phyloP scores from a whole-genome alignment of 2,888 invertebrate species.

The Sipunculus nudus region DNA sequence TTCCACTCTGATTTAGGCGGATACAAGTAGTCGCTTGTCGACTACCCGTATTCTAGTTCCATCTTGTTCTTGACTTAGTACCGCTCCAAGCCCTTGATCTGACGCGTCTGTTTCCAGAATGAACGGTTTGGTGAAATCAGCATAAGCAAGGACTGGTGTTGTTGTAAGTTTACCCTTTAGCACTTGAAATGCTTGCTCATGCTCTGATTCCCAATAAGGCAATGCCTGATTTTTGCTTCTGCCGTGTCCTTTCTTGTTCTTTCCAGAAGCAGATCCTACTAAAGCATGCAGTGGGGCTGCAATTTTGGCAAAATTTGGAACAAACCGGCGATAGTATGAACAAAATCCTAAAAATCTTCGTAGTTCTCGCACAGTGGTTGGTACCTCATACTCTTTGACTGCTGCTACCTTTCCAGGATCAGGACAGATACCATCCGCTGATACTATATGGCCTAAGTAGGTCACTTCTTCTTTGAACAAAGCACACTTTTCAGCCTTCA shows the following conservation, averaged over 20 bases:
- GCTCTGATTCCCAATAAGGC: conserved; percentile 7
- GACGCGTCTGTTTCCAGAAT: conserved; percentile 38
- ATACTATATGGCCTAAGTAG: conserved; percentile 29
- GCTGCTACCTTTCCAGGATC: conserved; percentile 34
- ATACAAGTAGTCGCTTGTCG: no score
- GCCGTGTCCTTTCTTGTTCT: conserved; percentile 5
- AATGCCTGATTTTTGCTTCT: neutral
- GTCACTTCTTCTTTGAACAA: conserved; percentile 20
- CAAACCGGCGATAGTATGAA: conserved; percentile 34
- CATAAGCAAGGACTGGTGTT: conserved; percentile 37
- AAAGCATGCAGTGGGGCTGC: conserved; percentile 33
- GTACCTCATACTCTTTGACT: conserved; percentile 28
- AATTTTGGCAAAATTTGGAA: conserved; percentile 31
- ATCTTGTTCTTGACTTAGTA: conserved; percentile 37
- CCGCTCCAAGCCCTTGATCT: conserved; percentile 30
- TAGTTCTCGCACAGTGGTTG: conserved; percentile 21
- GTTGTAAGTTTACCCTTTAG: conserved; percentile 26
- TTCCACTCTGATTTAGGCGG: no score
- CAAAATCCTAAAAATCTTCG: conserved; percentile 34
- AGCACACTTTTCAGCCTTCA: conserved; percentile 37
- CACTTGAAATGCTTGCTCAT: conserved; percentile 21
- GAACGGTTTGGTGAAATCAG: conserved; percentile 34
- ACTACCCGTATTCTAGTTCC: no score
- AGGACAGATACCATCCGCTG: no score
- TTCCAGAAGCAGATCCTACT: conserved; percentile 4